Evolutionary conservation across 2,888 invertebrate genomes (phyloP).

Genomic region (Latrodectus elegans): DNA sequence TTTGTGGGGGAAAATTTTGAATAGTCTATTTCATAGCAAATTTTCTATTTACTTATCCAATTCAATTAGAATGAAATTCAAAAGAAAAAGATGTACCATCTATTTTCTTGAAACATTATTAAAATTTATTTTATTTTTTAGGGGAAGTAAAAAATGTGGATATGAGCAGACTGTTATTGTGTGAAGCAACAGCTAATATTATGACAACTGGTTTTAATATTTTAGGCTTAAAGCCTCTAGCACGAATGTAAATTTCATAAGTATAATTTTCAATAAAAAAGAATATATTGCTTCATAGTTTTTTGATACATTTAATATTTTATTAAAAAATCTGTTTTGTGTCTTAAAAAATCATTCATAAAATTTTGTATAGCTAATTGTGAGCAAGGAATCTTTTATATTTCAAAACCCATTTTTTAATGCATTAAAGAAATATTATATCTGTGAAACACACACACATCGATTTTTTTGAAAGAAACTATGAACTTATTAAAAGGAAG

Average conservation of each 20-base stretch:
- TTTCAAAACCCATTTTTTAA: no score
- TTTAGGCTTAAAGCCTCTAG: conserved; percentile 91
- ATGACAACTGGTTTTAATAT: conserved; percentile 92
- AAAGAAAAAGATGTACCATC: neutral
- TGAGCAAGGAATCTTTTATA: no score
- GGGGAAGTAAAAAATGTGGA: conserved; percentile 89
- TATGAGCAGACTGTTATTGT: conserved; percentile 89
- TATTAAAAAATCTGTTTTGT: no score
- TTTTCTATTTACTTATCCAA: neutral
- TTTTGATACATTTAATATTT: no score
- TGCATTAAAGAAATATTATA: no score
- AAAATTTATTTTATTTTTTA: conserved; percentile 58
- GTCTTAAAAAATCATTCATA: no score
- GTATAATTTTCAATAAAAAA: conserved; percentile 17
- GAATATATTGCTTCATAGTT: neutral
- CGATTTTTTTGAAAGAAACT: no score
- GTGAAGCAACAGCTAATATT: conserved; percentile 92
- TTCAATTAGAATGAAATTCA: neutral
- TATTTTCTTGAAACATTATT: neutral
- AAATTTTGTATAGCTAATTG: no score
- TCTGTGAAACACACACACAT: no score
- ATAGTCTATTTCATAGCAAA: no score
- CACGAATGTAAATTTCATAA: conserved; percentile 83
- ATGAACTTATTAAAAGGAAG: no score
- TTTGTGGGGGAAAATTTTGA: no score